Evolutionary conservation across 2,797 vertebrate genomes (phyloP).

Genomic region (Thaleichthys pacificus): DNA sequence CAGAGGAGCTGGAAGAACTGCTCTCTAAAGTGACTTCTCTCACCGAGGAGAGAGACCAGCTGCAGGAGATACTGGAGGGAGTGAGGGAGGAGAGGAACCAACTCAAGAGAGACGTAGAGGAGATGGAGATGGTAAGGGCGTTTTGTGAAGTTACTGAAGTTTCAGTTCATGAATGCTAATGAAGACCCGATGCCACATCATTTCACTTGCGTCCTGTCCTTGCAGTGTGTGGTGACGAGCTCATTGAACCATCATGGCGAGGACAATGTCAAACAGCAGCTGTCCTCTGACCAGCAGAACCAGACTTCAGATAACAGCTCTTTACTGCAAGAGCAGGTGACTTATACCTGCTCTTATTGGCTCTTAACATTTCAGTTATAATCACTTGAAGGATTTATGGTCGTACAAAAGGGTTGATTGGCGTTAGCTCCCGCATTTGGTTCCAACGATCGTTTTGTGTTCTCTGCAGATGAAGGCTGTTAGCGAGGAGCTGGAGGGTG

Average conservation of each 20-base stretch:
- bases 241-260: slow-evolving; percentile 8
- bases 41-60: slow-evolving; percentile 72
- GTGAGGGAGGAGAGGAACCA: slow-evolving; percentile 64
- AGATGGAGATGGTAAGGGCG: slow-evolving; percentile 35
- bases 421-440: background rate
- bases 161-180: background rate
- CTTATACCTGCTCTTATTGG: background rate
- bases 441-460: background rate
- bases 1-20: slow-evolving; percentile 51
- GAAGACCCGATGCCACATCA: slow-evolving; percentile 16
- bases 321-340: slow-evolving; percentile 25
- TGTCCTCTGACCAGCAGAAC: slow-evolving; percentile 24
- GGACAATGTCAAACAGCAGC: slow-evolving; percentile 39
- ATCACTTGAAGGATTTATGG: background rate
- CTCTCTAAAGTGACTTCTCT: slow-evolving; percentile 59
- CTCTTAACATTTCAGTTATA: background rate
- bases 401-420: background rate
- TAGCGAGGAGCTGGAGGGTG: slow-evolving; percentile 34
- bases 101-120: slow-evolving; percentile 57
- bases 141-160: background rate
- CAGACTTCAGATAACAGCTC: slow-evolving; percentile 11
- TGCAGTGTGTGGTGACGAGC: background rate
- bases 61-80: slow-evolving; percentile 62
- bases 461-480: slow-evolving; percentile 29
- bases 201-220: background rate